These are phyloP conservation scores for Seira musarum DNA, from an alignment of 2,888 invertebrate species.

Conservation along the genomic window DNA sequence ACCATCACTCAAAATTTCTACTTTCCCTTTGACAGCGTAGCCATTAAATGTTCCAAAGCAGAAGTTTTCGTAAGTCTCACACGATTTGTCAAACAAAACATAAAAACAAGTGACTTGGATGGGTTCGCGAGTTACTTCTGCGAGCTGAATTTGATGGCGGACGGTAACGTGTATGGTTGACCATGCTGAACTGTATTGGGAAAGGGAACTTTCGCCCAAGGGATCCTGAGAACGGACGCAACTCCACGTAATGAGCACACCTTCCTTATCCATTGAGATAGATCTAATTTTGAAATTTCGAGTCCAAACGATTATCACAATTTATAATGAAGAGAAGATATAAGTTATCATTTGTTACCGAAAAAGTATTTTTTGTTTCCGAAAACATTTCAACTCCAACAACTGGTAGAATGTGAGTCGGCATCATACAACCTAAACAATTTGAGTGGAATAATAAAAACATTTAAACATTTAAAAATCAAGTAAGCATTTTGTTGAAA, in stretches of 20 bases:
- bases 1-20: too few species aligned
- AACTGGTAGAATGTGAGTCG: conserved; percentile 50
- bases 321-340: background rate
- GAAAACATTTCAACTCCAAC: conserved; percentile 61
- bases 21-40: conserved; percentile 34
- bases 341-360: conserved; percentile 51
- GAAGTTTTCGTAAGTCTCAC: conserved; percentile 36
- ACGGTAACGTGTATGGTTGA: conserved; percentile 58
- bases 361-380: conserved; percentile 57
- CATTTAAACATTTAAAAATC: background rate
- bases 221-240: conserved; percentile 52
- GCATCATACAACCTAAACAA: conserved; percentile 58
- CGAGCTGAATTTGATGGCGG: conserved; percentile 27
- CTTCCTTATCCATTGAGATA: conserved; percentile 60
- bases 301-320: too few species aligned
- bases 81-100: conserved; percentile 39
- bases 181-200: conserved; percentile 62
- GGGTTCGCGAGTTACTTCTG: background rate
- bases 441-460: background rate
- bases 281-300: conserved; percentile 17
- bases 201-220: conserved; percentile 26
- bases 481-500: background rate
- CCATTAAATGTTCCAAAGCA: conserved; percentile 55
- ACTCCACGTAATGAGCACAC: conserved; percentile 61
- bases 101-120: conserved; percentile 40